Evolutionary conservation across 2,888 invertebrate genomes (phyloP), one percentile per base, ranked within the genome.

Genomic region (Geotrupes spiniger): DNA sequence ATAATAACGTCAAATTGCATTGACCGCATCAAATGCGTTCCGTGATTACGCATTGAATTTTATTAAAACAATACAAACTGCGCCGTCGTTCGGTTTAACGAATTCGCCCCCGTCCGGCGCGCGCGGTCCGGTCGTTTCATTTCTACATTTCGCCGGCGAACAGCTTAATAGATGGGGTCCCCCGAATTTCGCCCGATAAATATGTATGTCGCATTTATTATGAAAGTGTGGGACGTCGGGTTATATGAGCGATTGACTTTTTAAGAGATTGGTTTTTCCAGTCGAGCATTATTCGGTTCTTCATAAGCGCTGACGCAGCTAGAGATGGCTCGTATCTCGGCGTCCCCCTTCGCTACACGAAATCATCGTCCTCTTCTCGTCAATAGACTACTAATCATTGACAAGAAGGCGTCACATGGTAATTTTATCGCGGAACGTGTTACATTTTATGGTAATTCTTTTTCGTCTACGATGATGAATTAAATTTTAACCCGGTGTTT

Each of bases 261-360:
- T 63, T 64, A 66, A 68, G 66, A 67, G 65, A 67, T 66, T 67
- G 66, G 61, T 67, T 67, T 66, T 65, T 62, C 64, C 58, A 58
- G 52, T 56, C 58, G 56, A 57, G 59, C 64, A 64, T 64, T 64
- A 65, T 64, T 64, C 63, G 59, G 61, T 65, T 63, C 62, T 66
- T 63, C 66, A 68, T 66, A 67, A 67, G 60, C 64, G 66, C 67
- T 68, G 66, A 66, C 66, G 60, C 57, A 54, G 64, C 63, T 49
- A 51, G 51, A 42, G 33, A 29, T 42, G 15, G 28, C 55, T 53
- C 51, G 49, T 55, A 49, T 54, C 48, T 45, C 21, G 21, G 3
- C 42, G 51, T 44, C 42, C 47, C 54, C 52, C 50, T 49, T 17
- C 31, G 25, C 42, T 21, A 31, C 16, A 12, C 33, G 25, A 40